Evolutionary conservation across 2,797 vertebrate species (phyloP), one percentile per base, ranked within the genome.

Genomic region (Pseudocheirus occidentalis): DNA sequence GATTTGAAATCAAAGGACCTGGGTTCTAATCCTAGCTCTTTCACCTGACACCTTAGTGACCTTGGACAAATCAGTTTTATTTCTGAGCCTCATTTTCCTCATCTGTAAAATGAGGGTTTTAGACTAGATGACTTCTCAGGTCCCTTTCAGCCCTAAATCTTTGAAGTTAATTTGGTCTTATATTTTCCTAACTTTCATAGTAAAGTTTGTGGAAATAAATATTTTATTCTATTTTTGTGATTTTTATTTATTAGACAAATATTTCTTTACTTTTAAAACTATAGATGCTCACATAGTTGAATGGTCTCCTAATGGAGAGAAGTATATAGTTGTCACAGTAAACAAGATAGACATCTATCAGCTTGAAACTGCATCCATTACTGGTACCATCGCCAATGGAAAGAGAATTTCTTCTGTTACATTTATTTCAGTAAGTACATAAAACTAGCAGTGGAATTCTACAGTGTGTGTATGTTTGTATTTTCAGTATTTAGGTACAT

Each of bases 261-360:
- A 46, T 55, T 31, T 21, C 55, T 95, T 95, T 91, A 11, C 93
- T 94, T 89, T 93, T 92, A 66, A 55, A 90, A 91, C 92, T 97
- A n/a, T 97, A 99, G 99, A 98, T 98, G 99, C 99, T 58, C 99
- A 99, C 95, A 99, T 99, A 91, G 99, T 99, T 90, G 98, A 98
- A 95, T 99, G 99, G 99, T 99, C 99, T 90, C 99, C 99, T 12
- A 98, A 98, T 27, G 99, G 99, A 95, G 98, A 99, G 93, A 99
- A 94, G 66, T 99, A 99, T 6, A 96, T 99, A 93, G 99, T 99
- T 0, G 99, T 99, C 95, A 91, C 98, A 87, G 95, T 98, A 29
- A 99, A 99, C 95, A 99, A 98, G 96, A 97, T 99, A 92, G 99
- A 99, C 81, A 93, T 99, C 93, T 99, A 99, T 95, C 97, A 98